Evolutionary conservation across 2,113 vertebrate species (phyloP).

Genomic region (Anguilla rostrata): DNA sequence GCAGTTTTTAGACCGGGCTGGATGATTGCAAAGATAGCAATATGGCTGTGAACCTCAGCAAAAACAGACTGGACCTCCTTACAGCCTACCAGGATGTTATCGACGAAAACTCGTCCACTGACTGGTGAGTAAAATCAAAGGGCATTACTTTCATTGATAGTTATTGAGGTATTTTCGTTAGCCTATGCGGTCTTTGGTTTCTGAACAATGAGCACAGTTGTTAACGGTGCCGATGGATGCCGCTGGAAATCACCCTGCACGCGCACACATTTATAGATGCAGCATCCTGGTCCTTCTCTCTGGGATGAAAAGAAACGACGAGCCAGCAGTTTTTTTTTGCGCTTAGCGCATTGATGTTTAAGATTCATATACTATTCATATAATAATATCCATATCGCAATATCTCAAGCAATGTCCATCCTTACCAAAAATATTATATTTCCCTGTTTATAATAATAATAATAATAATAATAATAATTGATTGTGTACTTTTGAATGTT

Average conservation of each 20-base stretch:
- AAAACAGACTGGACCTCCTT: constrained; percentile 74
- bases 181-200: not conserved
- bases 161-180: not conserved
- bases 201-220: not conserved
- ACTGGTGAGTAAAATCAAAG: constrained; percentile 68
- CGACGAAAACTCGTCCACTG: constrained; percentile 67
- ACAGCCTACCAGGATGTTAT: constrained; percentile 79
- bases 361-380: not conserved
- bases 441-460: too few species aligned
- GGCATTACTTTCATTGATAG: not conserved
- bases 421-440: too few species aligned
- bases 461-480: too few species aligned
- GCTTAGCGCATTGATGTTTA: not conserved
- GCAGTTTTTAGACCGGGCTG: constrained; percentile 53
- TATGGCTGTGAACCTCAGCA: constrained; percentile 78
- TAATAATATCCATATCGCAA: too few species aligned
- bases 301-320: not conserved
- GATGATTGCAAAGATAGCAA: constrained; percentile 64
- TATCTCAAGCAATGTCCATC: too few species aligned
- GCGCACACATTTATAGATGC: not conserved
- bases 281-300: constrained; percentile 1
- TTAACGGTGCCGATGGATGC: constrained; percentile 26
- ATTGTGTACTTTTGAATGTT: too few species aligned
- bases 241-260: not conserved
- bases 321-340: not conserved